Base-by-base conservation (phyloP, 1,140 invertebrate genomes). In the Lepidurus apus region DNA sequence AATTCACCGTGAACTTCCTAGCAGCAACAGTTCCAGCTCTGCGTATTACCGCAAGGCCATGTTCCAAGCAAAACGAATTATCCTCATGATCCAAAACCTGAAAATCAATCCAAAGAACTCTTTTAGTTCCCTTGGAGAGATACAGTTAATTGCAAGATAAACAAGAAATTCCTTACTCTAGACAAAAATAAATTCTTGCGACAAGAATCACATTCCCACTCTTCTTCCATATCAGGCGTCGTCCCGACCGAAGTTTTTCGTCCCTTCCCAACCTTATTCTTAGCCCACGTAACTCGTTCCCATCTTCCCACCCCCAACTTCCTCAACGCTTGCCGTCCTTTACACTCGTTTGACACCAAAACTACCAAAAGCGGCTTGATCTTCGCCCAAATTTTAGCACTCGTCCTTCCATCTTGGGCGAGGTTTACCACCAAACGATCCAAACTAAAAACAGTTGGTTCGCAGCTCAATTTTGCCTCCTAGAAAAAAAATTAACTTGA, bases 371-470 rank as follows among this genome's bases (percentile, higher is more conserved):
- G 85, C 45, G 87, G 85, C 74, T 89, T 81, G 81, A 85, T 84
- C 74, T 84, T 87, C 80, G 89, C 88, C 43, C 96, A 86, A 43
- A 93, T 88, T 34, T 91, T 89, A 17, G 89, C 84, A 79, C 90
- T 87, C 43, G 89, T 89, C 81, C 90, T 87, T 13, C 87, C 83
- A 85, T 96, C 94, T 73, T 88, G 89, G 11, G 91, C 91, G 80
- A 96, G 90, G 74, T 90, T 90, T 75, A 95, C 89, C 7, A 97
- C 85, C 26, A 98, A 85, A 82, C 92, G 90, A 82, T 97, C 94
- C 79, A 96, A 86, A 0, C 94, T 95, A 84, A 98, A 97, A 87
- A 95, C 91, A 10, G 95, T 92, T 24, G 94, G 94, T 85, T 97
- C 95, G 84, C 92, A 93, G 82, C 92, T 96, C 34, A 91, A 89